phyloP scores from a whole-genome alignment of 2,113 vertebrate species.

The Ptilonorhynchus violaceus region DNA sequence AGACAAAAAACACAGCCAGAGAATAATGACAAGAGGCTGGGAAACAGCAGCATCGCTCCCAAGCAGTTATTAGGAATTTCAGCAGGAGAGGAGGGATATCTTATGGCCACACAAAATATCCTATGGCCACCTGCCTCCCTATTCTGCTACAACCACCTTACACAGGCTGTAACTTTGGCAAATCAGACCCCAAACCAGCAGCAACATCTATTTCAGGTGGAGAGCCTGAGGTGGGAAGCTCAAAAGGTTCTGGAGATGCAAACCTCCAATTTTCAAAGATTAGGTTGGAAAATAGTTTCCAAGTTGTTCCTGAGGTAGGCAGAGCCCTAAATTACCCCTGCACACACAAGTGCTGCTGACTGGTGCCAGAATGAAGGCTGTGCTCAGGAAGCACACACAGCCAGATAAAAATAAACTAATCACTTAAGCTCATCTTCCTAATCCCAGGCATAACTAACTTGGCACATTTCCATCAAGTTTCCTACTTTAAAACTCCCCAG shows the following conservation, averaged over 20 bases:
- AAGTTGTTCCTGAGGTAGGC: not conserved
- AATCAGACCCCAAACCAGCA: not conserved
- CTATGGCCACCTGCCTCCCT: not conserved
- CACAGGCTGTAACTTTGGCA: not conserved
- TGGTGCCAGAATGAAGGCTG: not conserved
- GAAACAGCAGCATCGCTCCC: not conserved
- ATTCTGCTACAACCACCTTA: not conserved
- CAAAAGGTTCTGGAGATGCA: not conserved
- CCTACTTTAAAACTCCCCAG: not conserved
- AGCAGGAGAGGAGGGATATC: not conserved
- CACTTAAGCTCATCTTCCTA: constrained; percentile 31
- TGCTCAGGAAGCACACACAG: not conserved
- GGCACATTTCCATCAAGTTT: not conserved
- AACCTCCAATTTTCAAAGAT: not conserved
- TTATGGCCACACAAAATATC: not conserved
- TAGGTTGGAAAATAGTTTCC: not conserved
- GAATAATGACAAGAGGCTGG: rapidly evolving
- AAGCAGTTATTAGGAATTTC: not conserved
- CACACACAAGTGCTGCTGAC: not conserved
- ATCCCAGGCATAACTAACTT: not conserved
- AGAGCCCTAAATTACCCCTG: not conserved
- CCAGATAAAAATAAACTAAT: constrained; percentile 44
- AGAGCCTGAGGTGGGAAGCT: not conserved
- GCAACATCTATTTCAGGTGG: not conserved
- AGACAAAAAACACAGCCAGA: not conserved